Evolutionary conservation across 2,797 vertebrate species (phyloP).

Genomic region (Hypotaenidia philippensis): DNA sequence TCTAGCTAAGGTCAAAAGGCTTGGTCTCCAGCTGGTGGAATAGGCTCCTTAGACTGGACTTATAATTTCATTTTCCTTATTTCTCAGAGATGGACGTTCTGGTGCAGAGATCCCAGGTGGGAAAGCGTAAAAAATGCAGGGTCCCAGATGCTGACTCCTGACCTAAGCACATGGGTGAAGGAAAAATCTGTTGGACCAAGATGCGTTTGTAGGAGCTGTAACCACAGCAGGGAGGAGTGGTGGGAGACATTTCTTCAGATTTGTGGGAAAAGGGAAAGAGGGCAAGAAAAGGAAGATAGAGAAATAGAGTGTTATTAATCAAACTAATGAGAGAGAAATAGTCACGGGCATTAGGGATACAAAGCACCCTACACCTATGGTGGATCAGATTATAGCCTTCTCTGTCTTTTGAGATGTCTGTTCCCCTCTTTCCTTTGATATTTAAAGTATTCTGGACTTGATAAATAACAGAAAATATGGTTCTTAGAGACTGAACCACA

Average conservation of each 20-base stretch:
- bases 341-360: background rate
- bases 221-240: background rate
- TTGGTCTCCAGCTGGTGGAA: background rate
- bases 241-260: background rate
- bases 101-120: background rate
- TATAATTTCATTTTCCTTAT: background rate
- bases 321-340: background rate
- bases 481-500: conserved; percentile 28
- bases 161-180: background rate
- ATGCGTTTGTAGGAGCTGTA: background rate
- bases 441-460: conserved; percentile 26
- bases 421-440: background rate
- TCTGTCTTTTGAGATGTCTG: background rate
- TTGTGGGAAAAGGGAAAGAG: background rate
- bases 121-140: background rate
- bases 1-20: background rate
- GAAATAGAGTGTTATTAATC: conserved; percentile 11
- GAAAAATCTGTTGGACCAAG: background rate
- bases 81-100: background rate
- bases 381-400: background rate
- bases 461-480: conserved; percentile 28
- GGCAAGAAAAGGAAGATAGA: background rate
- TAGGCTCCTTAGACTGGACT: background rate
- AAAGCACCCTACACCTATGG: background rate
- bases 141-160: background rate